Evolutionary conservation across 2,888 invertebrate genomes (phyloP).

Genomic region (Ophion obscuratus): DNA sequence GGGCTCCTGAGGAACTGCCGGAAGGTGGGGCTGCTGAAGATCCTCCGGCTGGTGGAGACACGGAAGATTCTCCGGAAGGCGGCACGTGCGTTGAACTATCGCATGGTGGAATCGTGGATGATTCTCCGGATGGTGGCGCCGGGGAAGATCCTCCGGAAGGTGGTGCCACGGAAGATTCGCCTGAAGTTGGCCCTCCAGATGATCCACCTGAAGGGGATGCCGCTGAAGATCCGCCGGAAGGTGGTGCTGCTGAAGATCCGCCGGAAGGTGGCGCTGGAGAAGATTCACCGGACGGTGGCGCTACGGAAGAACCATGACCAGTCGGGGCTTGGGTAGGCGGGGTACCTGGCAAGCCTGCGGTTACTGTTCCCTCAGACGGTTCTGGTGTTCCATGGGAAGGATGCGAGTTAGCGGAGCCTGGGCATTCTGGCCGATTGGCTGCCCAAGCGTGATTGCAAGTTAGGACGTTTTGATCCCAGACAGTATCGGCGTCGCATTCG

Average conservation of each 20-base stretch:
- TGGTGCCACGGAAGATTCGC: too few species aligned
- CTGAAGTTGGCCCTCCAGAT: too few species aligned
- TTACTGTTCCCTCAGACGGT: neutral
- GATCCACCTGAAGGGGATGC: too few species aligned
- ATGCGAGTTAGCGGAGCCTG: neutral
- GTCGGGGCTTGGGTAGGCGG: neutral
- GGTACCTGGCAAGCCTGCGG: neutral
- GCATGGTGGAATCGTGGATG: conserved; percentile 5
- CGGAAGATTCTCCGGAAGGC: conserved; percentile 27
- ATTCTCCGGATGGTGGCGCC: neutral
- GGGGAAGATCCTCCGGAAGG: neutral
- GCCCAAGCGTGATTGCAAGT: conserved; percentile 87
- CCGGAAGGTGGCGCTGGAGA: neutral
- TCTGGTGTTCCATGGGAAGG: neutral
- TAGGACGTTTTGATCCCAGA: conserved; percentile 88
- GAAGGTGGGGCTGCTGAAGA: neutral
- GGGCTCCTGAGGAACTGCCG: neutral
- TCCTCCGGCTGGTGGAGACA: neutral
- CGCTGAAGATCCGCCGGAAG: too few species aligned
- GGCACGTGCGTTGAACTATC: conserved; percentile 18
- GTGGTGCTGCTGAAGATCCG: neutral
- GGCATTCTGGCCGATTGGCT: conserved; percentile 74
- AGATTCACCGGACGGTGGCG: neutral
- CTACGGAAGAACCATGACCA: neutral
- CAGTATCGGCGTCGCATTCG: conserved; percentile 88